Conservation (phyloP, 1,140 invertebrate genomes). For the Sinonovacula constricta region DNA sequence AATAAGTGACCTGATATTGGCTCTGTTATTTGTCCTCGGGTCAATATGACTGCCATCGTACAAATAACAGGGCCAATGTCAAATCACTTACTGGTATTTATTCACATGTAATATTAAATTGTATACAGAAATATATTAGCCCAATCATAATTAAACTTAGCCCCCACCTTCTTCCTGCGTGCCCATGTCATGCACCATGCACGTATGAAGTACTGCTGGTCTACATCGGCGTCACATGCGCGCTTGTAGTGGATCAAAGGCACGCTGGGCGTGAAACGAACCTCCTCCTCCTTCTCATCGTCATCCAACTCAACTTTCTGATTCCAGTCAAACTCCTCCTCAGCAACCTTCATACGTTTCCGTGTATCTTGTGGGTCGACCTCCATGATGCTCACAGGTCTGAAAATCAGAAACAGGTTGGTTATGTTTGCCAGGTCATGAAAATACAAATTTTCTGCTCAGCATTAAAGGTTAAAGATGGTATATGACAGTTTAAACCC, state of each 20-base stretch:
- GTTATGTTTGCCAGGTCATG: no score
- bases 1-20: no score
- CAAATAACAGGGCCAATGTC: no score
- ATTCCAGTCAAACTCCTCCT: slow-evolving; percentile 1
- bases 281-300: slow-evolving; percentile 38
- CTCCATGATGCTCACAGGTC: slow-evolving; percentile 39
- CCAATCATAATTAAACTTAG: no score
- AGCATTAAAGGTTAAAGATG: no score
- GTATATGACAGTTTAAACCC: no score
- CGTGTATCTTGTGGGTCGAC: slow-evolving; percentile 14
- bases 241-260: slow-evolving; percentile 29
- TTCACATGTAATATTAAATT: no score
- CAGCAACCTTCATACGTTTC: not conserved
- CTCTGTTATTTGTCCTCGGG: no score
- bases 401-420: slow-evolving; percentile 16
- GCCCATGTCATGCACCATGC: slow-evolving; percentile 52
- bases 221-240: slow-evolving; percentile 19
- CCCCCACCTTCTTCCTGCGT: slow-evolving; percentile 53
- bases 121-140: no score
- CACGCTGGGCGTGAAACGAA: slow-evolving; percentile 35
- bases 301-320: slow-evolving; percentile 28
- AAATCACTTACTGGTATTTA: no score
- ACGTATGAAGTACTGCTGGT: slow-evolving; percentile 34
- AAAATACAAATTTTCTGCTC: no score
- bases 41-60: no score